Conservation (phyloP, 2,888 invertebrate genomes). For the Ectropis crepuscularia region DNA sequence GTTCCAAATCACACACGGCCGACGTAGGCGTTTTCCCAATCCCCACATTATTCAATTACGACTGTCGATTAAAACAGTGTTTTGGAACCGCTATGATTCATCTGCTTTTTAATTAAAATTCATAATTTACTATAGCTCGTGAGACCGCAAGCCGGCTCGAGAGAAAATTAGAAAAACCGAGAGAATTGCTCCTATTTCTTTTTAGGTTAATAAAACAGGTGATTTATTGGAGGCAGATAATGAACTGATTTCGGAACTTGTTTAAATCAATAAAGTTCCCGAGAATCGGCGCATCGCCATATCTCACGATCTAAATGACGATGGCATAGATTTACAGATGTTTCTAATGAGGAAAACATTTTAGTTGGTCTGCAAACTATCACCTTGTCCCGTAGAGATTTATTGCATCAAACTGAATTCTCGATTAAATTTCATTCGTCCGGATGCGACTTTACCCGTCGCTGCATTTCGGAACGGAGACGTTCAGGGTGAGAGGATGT, state of each 20-base stretch:
- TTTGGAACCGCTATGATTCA: constrained; percentile 43
- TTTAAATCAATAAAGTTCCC: constrained; percentile 29
- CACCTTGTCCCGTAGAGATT: not conserved
- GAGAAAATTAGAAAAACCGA: constrained; percentile 47
- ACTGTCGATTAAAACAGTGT: constrained; percentile 17
- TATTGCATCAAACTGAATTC: too few relatives aligned
- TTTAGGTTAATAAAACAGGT: constrained; percentile 44
- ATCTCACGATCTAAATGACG: constrained; percentile 24
- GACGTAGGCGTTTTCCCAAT: constrained; percentile 16
- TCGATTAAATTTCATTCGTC: too few relatives aligned
- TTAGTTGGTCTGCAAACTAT: constrained; percentile 1
- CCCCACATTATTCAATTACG: constrained; percentile 20
- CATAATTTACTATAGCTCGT: constrained; percentile 51
- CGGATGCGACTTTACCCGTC: too few relatives aligned
- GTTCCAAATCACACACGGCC: constrained; percentile 11
- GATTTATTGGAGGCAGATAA: constrained; percentile 36
- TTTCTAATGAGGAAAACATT: constrained; percentile 10
- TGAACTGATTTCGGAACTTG: constrained; percentile 26
- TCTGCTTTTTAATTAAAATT: constrained; percentile 58
- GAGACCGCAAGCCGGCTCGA: constrained; percentile 52
- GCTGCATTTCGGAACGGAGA: too few relatives aligned
- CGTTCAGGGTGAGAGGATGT: too few relatives aligned
- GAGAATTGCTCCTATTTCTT: constrained; percentile 40
- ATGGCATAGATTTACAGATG: constrained; percentile 22
- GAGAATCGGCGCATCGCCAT: constrained; percentile 25